phyloP scores from a whole-genome alignment of 2,888 invertebrate species.

The Leptothorax acervorum region DNA sequence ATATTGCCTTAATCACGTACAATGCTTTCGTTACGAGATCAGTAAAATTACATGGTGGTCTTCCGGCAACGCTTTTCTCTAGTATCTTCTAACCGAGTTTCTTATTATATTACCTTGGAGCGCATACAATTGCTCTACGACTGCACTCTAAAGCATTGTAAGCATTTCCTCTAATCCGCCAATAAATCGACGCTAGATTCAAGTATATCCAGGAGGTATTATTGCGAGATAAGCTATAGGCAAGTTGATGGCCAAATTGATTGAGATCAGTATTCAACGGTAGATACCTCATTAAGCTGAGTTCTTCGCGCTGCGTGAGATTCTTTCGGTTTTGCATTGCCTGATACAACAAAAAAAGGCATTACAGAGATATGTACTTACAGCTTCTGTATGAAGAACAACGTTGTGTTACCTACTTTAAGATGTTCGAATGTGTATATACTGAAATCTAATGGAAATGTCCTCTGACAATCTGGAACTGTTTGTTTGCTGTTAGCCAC shows the following conservation, averaged over 20 bases:
- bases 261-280: constrained; percentile 84
- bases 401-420: constrained; percentile 81
- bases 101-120: constrained; percentile 88
- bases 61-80: constrained; percentile 13
- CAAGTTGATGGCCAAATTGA: constrained; percentile 89
- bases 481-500: constrained; percentile 80
- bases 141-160: constrained; percentile 93
- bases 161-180: constrained; percentile 91
- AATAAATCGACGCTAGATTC: constrained; percentile 92
- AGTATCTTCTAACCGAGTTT: constrained; percentile 32
- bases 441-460: constrained; percentile 88
- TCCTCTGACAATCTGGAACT: constrained; percentile 89
- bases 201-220: constrained; percentile 92
- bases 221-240: constrained; percentile 89
- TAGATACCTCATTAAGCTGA: constrained; percentile 85
- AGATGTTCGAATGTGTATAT: constrained; percentile 90
- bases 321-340: constrained; percentile 86
- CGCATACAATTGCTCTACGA: constrained; percentile 91
- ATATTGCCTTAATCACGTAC: constrained; percentile 87
- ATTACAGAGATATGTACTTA: background rate
- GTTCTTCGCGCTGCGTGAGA: constrained; percentile 86
- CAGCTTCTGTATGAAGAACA: background rate
- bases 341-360: constrained; percentile 74
- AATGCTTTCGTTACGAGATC: constrained; percentile 59
- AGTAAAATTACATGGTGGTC: constrained; percentile 27